Evolutionary conservation across 2,113 vertebrate species (phyloP), one percentile per base, ranked within the genome.

Genomic region (Coracopsis vasa): DNA sequence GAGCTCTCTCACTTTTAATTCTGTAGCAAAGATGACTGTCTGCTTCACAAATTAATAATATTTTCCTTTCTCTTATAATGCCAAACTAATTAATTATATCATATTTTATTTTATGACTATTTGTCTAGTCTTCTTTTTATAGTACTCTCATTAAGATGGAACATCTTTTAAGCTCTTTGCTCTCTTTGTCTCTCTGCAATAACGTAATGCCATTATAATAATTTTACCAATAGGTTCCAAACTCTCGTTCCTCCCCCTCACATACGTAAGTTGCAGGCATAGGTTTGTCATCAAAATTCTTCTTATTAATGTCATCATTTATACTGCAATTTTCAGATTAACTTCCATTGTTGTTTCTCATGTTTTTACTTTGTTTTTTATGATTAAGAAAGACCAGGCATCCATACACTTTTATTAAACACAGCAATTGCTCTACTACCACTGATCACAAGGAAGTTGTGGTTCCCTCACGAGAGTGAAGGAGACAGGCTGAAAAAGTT

Each of bases 1-100:
- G 89, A 97, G 87, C 80, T 86, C 72, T 96, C 96, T 97, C 97
- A 95, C 97, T 98, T 95, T 97, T 97, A 98, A 97, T 93, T 96
- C 94, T 96, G 60, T 88, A 97, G 94, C 95, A 97, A 97, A 95
- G 92, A 96, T 97, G 97, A 98, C 97, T 97, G 95, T 96, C 88
- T 78, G 74, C 86, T 95, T 90, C 87, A 84, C 53, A 74, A 94
- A 97, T 96, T 96, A 97, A 94, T 98, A 97, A 98, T 84, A 96
- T 97, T 97, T 98, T 97, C 97, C 97, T 95, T 96, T 88, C 60
- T 81, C 54, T 95, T 96, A 87, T 87, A 93, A 94, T 85, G 70
- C 61, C 44, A 80, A 96, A 95, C 56, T 74, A 96, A 92, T 56
- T 92, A 5, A 95, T 82, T 56, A 47, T 56, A 87, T 66, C 13